Evolutionary conservation across 2,888 invertebrate species (phyloP).

Genomic region (Sussaba pulchella): DNA sequence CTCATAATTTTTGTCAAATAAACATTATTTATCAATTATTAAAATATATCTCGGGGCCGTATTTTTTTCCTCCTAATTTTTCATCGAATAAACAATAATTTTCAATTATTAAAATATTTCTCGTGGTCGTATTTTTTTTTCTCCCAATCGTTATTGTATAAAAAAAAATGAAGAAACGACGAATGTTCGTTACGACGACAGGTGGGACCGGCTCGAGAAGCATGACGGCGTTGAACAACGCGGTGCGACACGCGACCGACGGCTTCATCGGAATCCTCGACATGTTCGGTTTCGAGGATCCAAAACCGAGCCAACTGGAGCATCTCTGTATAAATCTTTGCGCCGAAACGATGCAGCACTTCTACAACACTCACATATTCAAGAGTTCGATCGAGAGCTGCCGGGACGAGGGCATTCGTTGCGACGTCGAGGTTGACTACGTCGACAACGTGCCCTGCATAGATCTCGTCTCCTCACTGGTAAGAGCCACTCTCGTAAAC

Average conservation of each 20-base stretch:
- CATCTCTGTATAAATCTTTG: constrained; percentile 97
- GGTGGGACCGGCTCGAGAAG: constrained; percentile 92
- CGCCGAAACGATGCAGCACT: constrained; percentile 99
- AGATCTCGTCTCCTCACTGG: constrained; percentile 96
- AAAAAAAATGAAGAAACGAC: no score
- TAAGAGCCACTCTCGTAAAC: constrained; percentile 77
- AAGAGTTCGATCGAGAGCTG: constrained; percentile 97
- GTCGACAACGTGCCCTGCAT: constrained; percentile 98
- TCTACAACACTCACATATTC: constrained; percentile 98
- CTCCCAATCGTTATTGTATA: not conserved
- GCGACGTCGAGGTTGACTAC: constrained; percentile 96
- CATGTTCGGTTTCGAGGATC: constrained; percentile 98
- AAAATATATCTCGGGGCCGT: no score
- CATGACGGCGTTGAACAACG: constrained; percentile 96
- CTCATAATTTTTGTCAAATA: no score
- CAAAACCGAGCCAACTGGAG: constrained; percentile 95
- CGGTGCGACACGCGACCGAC: constrained; percentile 96
- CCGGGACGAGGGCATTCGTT: constrained; percentile 95
- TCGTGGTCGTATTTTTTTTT: not conserved
- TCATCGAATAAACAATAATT: no score
- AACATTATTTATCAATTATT: no score
- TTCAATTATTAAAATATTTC: no score
- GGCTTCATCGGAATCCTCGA: constrained; percentile 98
- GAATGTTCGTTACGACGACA: no score
- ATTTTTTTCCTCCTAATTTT: no score